phyloP scores from a whole-genome alignment of 2,113 vertebrate genomes.

The Geothlypis trichas region DNA sequence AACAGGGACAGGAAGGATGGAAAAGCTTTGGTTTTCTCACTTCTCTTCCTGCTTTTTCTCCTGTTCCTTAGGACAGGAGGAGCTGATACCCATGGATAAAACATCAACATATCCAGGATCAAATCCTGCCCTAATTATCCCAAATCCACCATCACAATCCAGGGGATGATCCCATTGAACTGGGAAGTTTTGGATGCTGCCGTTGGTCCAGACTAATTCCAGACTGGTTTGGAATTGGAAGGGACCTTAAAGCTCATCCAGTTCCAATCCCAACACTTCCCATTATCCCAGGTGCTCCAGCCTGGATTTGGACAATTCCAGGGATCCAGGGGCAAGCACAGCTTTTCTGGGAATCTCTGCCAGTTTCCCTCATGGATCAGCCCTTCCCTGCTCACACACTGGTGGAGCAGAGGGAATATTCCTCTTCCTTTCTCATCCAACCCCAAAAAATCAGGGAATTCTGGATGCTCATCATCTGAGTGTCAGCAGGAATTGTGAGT shows the following conservation, averaged over 20 bases:
- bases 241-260: not conserved
- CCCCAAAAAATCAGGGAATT: not conserved
- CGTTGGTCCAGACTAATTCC: not conserved
- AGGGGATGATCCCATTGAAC: not conserved
- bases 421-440: not conserved
- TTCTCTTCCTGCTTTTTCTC: not conserved
- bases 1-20: not conserved
- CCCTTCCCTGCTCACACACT: not conserved
- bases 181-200: not conserved
- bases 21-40: not conserved
- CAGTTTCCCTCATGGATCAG: not conserved
- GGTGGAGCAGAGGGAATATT: not conserved
- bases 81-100: not conserved
- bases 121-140: not conserved
- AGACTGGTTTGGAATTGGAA: not conserved
- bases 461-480: not conserved
- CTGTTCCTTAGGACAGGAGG: not conserved
- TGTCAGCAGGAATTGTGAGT: not conserved
- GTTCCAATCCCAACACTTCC: not conserved
- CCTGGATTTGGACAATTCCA: not conserved
- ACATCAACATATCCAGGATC: rapidly evolving
- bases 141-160: not conserved
- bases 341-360: not conserved
- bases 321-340: not conserved
- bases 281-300: not conserved